Percentiles rank a stretch among this genome's conserved stretches.
Evolutionary conservation across 2,113 vertebrate genomes (phyloP).

Genomic region (Tetrao urogallus): DNA sequence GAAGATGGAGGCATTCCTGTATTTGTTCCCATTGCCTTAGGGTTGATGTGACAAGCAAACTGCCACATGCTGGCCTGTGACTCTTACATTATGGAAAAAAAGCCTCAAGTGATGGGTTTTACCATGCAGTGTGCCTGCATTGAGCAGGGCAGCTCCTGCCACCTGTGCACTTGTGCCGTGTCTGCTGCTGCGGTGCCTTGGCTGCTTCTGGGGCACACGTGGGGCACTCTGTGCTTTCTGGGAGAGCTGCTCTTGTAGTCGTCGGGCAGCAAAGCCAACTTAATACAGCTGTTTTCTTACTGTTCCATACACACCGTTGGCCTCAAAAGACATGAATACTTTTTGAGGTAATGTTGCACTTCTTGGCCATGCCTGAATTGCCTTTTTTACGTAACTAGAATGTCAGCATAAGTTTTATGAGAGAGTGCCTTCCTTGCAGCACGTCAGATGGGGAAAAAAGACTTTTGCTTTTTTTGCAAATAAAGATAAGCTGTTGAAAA

Average conservation of each 20-base stretch:
- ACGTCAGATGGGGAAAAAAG: neutral
- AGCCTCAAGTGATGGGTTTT: neutral
- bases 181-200: too few species aligned
- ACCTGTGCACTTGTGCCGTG: too few species aligned
- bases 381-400: neutral
- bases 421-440: neutral
- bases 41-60: neutral
- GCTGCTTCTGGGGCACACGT: too few species aligned
- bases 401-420: neutral
- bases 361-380: neutral
- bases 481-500: neutral
- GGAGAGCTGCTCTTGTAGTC: neutral
- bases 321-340: neutral
- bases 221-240: neutral
- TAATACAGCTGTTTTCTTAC: neutral
- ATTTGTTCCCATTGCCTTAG: neutral
- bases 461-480: neutral
- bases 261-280: neutral
- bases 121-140: too few species aligned
- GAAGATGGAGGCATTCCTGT: neutral
- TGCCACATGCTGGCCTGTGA: neutral
- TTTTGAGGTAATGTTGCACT: neutral
- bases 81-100: neutral
- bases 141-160: neutral
- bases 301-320: neutral